Conservation (phyloP, 2,113 vertebrate genomes). For the Coturnix japonica region DNA sequence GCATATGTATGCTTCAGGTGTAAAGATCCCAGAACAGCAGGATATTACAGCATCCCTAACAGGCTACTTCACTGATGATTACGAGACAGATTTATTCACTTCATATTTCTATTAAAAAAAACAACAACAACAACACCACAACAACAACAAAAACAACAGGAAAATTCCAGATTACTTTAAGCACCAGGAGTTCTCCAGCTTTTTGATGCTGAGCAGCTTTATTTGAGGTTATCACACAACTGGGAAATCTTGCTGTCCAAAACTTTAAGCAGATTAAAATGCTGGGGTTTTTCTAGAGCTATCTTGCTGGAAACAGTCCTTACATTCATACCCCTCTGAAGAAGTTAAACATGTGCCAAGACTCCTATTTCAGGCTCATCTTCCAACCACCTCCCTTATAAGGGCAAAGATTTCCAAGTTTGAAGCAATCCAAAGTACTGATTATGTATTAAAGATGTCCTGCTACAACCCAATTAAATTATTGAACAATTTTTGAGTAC, state of each 20-base stretch:
- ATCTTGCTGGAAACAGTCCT: conserved; percentile 12
- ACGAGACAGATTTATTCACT: neutral
- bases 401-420: conserved; percentile 22
- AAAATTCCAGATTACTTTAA: neutral
- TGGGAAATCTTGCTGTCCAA: neutral
- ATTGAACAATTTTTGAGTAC: neutral
- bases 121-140: neutral
- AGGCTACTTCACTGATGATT: neutral
- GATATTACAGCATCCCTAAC: neutral
- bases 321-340: neutral
- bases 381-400: conserved; percentile 24
- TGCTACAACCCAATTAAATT: conserved; percentile 1
- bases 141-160: neutral
- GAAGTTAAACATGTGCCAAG: conserved; percentile 6
- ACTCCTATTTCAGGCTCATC: conserved; percentile 9
- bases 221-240: neutral
- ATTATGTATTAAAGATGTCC: neutral
- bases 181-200: neutral
- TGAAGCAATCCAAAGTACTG: neutral
- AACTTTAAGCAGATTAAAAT: neutral
- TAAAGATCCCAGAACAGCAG: neutral
- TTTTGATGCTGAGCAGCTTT: neutral
- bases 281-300: neutral
- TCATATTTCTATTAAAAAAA: neutral
- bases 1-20: neutral